These are phyloP conservation scores for Heliocidaris erythrogramma DNA, from an alignment of 35 echinoderm and acorn worm species.

Conservation along the genomic window DNA sequence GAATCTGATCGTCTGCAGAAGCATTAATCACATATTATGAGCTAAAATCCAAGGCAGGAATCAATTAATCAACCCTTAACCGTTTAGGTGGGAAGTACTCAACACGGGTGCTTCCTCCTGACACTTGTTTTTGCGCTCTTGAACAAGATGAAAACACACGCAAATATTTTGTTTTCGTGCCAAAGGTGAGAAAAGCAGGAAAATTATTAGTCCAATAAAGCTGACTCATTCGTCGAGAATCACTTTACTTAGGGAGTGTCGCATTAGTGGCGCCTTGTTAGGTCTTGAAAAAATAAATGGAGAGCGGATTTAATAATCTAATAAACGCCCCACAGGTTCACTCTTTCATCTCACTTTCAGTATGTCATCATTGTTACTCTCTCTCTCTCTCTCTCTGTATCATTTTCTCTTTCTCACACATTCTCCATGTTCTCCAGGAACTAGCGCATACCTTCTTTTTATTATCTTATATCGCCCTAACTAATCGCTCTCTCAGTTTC, in stretches of 20 bases:
- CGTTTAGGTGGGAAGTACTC: not conserved
- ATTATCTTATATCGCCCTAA: not conserved
- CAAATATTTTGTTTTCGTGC: not conserved
- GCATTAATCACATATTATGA: constrained; percentile 29
- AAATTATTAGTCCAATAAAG: not conserved
- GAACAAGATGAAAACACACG: not conserved
- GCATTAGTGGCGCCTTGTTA: not conserved
- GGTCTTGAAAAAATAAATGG: not conserved
- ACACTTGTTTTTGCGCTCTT: not conserved
- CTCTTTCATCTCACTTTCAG: not conserved
- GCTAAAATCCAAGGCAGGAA: not conserved
- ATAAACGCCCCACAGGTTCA: not conserved
- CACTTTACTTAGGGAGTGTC: not conserved
- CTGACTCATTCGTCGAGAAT: not conserved
- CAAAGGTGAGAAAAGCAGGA: not conserved
- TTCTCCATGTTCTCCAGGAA: too few relatives aligned
- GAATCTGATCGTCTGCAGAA: constrained; percentile 30
- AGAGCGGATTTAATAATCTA: not conserved
- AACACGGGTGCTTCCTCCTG: not conserved
- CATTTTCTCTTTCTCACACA: too few relatives aligned
- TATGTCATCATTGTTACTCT: not conserved
- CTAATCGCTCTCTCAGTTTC: not conserved
- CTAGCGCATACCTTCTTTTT: too few relatives aligned
- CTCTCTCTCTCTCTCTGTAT: too few relatives aligned
- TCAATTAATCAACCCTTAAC: constrained; percentile 38